Evolutionary conservation across 2,888 invertebrate species (phyloP).

Genomic region (Priocnemis perturbator): DNA sequence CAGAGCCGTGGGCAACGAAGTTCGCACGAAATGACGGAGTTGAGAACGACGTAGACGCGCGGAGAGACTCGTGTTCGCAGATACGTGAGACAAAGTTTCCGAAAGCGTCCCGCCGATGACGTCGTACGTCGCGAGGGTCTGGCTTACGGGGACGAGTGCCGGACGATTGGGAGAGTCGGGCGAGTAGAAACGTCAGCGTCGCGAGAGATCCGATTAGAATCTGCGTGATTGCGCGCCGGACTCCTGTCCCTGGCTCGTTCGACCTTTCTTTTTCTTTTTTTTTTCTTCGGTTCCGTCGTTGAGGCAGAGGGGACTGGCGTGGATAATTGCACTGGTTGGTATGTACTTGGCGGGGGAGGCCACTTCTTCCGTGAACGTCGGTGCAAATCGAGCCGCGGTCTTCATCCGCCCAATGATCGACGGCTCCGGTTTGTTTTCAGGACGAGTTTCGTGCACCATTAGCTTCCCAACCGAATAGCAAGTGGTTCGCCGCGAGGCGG

Average conservation of each 20-base stretch:
- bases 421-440: slow-evolving; percentile 1
- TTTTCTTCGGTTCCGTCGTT: too few relatives aligned
- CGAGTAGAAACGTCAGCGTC: too few relatives aligned
- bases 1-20: slow-evolving; percentile 35
- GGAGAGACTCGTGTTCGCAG: slow-evolving; percentile 13
- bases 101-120: slow-evolving; percentile 20
- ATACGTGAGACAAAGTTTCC: slow-evolving; percentile 34
- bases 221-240: too few relatives aligned
- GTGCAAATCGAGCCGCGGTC: background rate
- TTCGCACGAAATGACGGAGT: slow-evolving; percentile 39
- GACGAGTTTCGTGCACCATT: slow-evolving; percentile 34
- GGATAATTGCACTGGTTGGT: background rate
- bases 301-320: too few relatives aligned
- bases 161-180: background rate
- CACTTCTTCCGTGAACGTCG: too few relatives aligned
- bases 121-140: slow-evolving; percentile 15
- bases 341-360: background rate
- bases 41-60: slow-evolving; percentile 17
- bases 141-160: background rate
- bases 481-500: slow-evolving; percentile 24
- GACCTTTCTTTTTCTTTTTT: too few relatives aligned
- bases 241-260: too few relatives aligned
- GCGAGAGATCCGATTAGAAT: too few relatives aligned
- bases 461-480: slow-evolving; percentile 32
- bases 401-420: background rate